These are phyloP conservation scores for Ichneumoninae sp. DNA, from an alignment of 2,888 invertebrate genomes.

Conservation along the genomic window DNA sequence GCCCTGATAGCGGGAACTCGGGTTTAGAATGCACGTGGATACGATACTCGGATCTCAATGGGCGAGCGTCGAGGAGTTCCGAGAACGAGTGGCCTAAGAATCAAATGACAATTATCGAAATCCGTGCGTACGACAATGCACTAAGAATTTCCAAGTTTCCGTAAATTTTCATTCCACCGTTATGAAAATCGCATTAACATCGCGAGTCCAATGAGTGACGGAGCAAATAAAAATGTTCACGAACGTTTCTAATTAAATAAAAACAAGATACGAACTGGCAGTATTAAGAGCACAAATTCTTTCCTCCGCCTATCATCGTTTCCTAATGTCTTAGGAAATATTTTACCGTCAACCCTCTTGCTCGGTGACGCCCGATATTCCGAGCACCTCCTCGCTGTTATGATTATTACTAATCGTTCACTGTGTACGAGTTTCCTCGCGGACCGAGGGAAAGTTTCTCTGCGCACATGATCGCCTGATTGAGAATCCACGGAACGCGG, in stretches of 20 bases:
- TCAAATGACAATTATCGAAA: not conserved
- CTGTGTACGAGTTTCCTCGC: not conserved
- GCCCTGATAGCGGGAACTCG: constrained; percentile 75
- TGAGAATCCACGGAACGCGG: constrained; percentile 81
- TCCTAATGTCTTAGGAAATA: constrained; percentile 66
- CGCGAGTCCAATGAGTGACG: not conserved
- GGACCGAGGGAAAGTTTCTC: constrained; percentile 50
- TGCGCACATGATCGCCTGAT: constrained; percentile 76
- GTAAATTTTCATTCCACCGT: not conserved
- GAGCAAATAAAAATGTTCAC: not conserved
- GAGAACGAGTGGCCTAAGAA: constrained; percentile 9
- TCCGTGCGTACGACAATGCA: not conserved
- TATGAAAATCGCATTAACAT: not conserved
- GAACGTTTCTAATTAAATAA: not conserved
- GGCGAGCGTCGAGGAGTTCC: constrained; percentile 22
- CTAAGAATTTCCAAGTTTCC: not conserved
- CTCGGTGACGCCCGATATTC: constrained; percentile 37
- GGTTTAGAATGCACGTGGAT: constrained; percentile 83
- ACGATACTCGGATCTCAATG: constrained; percentile 43
- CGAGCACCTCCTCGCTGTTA: constrained; percentile 37
- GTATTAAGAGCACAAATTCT: not conserved
- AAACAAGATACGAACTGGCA: not conserved
- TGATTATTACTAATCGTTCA: constrained; percentile 29
- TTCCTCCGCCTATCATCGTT: constrained; percentile 72
- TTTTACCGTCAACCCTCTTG: constrained; percentile 23